These are phyloP conservation scores for Temnopleurus reevesii DNA, from an alignment of 53 echinoderm and acorn worm genomes.

Conservation along the genomic window DNA sequence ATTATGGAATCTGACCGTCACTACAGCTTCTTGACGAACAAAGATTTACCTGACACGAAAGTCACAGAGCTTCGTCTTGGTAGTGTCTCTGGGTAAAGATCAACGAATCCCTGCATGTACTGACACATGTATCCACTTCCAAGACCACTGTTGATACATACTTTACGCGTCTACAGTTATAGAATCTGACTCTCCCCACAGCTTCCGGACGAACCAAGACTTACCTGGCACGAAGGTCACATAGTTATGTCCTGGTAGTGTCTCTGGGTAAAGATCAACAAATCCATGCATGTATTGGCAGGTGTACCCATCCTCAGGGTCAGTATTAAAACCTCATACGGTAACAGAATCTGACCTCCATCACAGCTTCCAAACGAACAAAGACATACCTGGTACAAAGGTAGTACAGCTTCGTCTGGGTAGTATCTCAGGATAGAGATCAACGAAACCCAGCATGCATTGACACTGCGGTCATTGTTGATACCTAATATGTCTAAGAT, in stretches of 20 bases:
- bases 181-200: no score
- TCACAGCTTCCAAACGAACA: neutral
- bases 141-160: neutral
- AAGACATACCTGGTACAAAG: neutral
- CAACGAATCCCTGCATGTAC: neutral
- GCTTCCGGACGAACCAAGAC: neutral
- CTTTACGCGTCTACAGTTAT: neutral
- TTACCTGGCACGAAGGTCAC: neutral
- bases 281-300: neutral
- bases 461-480: neutral
- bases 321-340: neutral
- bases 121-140: constrained; percentile 5
- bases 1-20: no score
- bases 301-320: neutral
- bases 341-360: neutral
- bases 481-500: no score
- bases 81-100: neutral
- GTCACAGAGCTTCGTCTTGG: neutral
- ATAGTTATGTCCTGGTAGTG: neutral
- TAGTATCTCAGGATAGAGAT: neutral
- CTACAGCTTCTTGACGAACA: no score
- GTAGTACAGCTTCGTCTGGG: neutral
- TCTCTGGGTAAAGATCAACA: neutral
- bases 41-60: neutral
- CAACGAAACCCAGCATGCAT: neutral